Percentiles rank a stretch among this genome's conserved stretches.
Conservation (phyloP, 2,797 vertebrate genomes). For the Coccyzus lansbergi region DNA sequence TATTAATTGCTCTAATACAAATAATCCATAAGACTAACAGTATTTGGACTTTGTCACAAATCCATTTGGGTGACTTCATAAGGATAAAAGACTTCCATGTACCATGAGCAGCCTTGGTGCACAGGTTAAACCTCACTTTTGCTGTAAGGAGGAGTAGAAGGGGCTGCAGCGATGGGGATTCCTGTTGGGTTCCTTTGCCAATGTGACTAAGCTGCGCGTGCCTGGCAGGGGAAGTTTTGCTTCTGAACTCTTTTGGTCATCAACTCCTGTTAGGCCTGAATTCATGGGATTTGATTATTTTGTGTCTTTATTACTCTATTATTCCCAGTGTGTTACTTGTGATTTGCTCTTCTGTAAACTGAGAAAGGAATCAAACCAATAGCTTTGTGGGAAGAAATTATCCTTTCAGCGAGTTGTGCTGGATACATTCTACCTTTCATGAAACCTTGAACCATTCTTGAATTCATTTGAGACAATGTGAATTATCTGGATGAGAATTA, state of each 20-base stretch:
- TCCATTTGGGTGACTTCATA: neutral
- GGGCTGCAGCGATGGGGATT: neutral
- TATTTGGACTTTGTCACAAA: neutral
- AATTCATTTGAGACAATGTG: neutral
- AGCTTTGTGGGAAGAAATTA: neutral
- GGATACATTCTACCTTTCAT: neutral
- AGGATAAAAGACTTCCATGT: neutral
- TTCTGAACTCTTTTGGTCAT: neutral
- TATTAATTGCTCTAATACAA: neutral
- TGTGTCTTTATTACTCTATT: neutral
- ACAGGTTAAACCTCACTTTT: neutral
- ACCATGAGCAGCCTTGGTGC: rapidly evolving
- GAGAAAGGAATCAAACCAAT: neutral
- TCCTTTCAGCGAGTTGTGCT: neutral
- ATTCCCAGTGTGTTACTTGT: neutral
- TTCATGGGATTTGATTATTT: neutral
- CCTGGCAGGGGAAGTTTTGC: neutral
- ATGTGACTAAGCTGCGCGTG: neutral
- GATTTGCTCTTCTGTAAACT: neutral
- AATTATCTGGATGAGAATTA: neutral
- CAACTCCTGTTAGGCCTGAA: neutral
- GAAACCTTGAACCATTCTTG: neutral
- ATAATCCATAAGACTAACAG: neutral
- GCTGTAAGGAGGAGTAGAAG: neutral
- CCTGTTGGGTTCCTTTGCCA: neutral